phyloP scores from a whole-genome alignment of 2,113 vertebrate genomes.

The Callionymus lyra region DNA sequence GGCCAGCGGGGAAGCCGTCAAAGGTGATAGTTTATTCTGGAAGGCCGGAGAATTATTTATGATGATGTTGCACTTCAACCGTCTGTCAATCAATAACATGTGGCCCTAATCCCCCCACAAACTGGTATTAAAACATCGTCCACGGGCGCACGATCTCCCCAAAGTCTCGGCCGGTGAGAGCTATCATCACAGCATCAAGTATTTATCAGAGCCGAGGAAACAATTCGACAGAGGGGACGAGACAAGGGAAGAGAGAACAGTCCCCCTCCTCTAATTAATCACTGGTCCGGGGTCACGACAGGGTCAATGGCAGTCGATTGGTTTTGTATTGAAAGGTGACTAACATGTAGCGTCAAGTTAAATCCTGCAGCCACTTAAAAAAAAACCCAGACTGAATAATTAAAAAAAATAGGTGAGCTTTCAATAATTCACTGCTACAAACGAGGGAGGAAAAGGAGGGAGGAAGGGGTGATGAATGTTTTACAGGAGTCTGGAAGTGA shows the following conservation, averaged over 20 bases:
- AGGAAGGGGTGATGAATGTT: slow-evolving; percentile 61
- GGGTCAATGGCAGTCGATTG: no score
- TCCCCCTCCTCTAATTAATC: not conserved
- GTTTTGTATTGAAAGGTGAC: no score
- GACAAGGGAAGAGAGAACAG: no score
- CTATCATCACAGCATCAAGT: slow-evolving; percentile 51
- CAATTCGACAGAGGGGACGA: not conserved
- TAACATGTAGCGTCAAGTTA: no score
- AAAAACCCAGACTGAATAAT: slow-evolving; percentile 58
- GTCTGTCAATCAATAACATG: slow-evolving; percentile 56
- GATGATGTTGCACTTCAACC: slow-evolving; percentile 47
- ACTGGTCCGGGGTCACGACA: no score
- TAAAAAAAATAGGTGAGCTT: slow-evolving; percentile 62
- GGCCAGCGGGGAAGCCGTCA: slow-evolving; percentile 16
- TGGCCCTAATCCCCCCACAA: slow-evolving; percentile 50
- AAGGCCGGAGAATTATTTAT: slow-evolving; percentile 55
- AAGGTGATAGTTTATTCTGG: slow-evolving; percentile 41
- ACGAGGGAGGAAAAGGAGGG: slow-evolving; percentile 62
- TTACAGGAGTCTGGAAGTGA: slow-evolving; percentile 47
- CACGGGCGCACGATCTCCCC: not conserved
- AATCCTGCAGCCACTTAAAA: not conserved
- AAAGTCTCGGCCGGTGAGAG: slow-evolving; percentile 3
- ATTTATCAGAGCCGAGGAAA: slow-evolving; percentile 46
- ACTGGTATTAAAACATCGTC: slow-evolving; percentile 22
- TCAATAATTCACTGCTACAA: slow-evolving; percentile 72